Evolutionary conservation across 1,140 invertebrate genomes (phyloP), one percentile per base, ranked within the genome.

Genomic region (Campodea augens): DNA sequence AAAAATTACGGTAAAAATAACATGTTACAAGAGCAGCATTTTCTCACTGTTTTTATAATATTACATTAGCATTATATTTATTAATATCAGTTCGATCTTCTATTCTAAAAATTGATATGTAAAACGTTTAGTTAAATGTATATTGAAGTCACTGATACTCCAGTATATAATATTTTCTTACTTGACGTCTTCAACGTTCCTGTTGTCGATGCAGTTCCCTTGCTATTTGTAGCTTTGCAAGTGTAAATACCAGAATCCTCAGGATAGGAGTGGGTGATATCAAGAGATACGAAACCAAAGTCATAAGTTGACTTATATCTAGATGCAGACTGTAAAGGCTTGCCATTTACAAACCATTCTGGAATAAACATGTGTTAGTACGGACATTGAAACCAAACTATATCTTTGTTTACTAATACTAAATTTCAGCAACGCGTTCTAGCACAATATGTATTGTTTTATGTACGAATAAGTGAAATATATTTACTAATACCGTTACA

Each of bases 201-300:
- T 12, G 83, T 83, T 12, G 86, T 89, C 45, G 81, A 77, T n/a
- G 82, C 83, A 2, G 78, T 77, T 22, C 87, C 86, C 58, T 86
- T 88, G 45, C 71, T 81, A 57, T 95, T 97, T 1, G 80, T 91
- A 20, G 90, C 91, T 63, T 81, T 83, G 51, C 87, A 89, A 32
- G 81, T 89, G 52, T 93, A 88, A 38, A 92, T 72, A 25, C 86
- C 88, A 45, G 82, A 87, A 65, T 92, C 85, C 68, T 89, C 81
- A 52, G 81, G 74, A 56, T 87, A 87, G 0, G 75, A 71, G 51
- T 80, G 79, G 43, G 65, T 78, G 43, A 90, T 73, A 58, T 91
- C 87, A 50, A 92, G 62, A 24, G 82, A 73, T 0, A 89, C 77
- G 48, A 83, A 86, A 21, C 86, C 87, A 63, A 91, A 91, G 55